phyloP scores from a whole-genome alignment of 1,140 invertebrate species.

The Hyles euphorbiae region DNA sequence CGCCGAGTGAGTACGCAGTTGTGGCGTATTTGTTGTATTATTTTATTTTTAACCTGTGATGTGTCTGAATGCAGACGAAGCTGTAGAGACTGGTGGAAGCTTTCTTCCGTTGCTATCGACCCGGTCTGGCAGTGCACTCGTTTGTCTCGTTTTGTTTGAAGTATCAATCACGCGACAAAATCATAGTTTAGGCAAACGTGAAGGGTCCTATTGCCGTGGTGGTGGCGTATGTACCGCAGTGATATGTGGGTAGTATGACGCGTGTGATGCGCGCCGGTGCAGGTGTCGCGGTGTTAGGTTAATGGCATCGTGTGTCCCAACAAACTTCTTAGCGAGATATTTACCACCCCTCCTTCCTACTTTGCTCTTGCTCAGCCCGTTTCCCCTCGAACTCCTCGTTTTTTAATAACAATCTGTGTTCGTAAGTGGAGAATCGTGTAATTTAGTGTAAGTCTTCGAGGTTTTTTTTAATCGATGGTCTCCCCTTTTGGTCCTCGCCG shows the following conservation, averaged over 20 bases:
- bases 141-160: not conserved
- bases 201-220: slow-evolving; percentile 3
- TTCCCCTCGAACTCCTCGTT: slow-evolving; percentile 4
- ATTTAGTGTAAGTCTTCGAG: slow-evolving; percentile 36
- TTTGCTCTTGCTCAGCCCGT: slow-evolving; percentile 12
- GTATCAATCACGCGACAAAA: not conserved
- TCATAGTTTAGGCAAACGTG: too few species aligned
- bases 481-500: slow-evolving; percentile 26
- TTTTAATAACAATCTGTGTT: slow-evolving; percentile 31
- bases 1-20: too few species aligned
- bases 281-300: slow-evolving; percentile 48
- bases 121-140: too few species aligned
- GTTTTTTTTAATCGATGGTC: slow-evolving; percentile 27
- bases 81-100: too few species aligned
- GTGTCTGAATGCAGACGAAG: too few species aligned
- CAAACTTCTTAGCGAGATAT: slow-evolving; percentile 67
- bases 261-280: slow-evolving; percentile 35
- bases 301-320: slow-evolving; percentile 63
- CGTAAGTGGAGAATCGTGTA: slow-evolving; percentile 32
- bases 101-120: too few species aligned
- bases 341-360: slow-evolving; percentile 9
- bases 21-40: too few species aligned
- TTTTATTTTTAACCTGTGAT: too few species aligned
- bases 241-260: slow-evolving; percentile 10
- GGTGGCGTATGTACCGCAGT: too few species aligned